Evolutionary conservation across 2,797 vertebrate species (phyloP).

Genomic region (Crenuchus spilurus): DNA sequence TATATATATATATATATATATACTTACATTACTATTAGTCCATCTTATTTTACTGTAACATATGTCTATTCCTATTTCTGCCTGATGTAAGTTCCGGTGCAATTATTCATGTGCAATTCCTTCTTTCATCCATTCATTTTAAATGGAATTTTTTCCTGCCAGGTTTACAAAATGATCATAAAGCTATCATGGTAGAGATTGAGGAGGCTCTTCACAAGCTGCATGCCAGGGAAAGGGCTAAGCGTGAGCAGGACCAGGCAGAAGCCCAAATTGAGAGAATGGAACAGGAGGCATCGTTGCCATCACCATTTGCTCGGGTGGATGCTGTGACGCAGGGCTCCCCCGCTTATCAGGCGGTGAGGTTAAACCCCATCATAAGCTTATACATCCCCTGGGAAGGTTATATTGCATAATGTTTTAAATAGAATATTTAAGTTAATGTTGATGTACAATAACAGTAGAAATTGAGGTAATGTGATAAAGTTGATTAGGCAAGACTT

Average conservation of each 20-base stretch:
- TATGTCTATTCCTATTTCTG: no score
- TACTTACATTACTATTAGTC: no score
- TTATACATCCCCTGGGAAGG: background rate
- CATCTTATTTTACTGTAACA: no score
- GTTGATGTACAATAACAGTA: no score
- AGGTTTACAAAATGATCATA: constrained; percentile 98
- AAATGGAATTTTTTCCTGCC: background rate
- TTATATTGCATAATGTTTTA: background rate
- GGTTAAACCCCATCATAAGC: constrained; percentile 43
- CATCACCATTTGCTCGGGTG: constrained; percentile 84
- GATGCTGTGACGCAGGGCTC: constrained; percentile 86
- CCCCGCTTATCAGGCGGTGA: constrained; percentile 86
- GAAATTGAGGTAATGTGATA: no score
- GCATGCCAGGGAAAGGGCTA: constrained; percentile 88
- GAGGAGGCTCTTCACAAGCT: constrained; percentile 91
- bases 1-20: no score
- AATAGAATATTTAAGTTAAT: no score
- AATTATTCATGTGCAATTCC: no score
- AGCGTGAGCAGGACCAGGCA: constrained; percentile 77
- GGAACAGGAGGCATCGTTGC: constrained; percentile 66
- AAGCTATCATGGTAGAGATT: constrained; percentile 90
- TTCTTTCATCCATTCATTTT: no score
- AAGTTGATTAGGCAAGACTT: no score
- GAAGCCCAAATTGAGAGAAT: constrained; percentile 73
- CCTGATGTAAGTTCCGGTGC: no score